Evolutionary conservation across 2,113 vertebrate species (phyloP).

Genomic region (Dromas ardeola): DNA sequence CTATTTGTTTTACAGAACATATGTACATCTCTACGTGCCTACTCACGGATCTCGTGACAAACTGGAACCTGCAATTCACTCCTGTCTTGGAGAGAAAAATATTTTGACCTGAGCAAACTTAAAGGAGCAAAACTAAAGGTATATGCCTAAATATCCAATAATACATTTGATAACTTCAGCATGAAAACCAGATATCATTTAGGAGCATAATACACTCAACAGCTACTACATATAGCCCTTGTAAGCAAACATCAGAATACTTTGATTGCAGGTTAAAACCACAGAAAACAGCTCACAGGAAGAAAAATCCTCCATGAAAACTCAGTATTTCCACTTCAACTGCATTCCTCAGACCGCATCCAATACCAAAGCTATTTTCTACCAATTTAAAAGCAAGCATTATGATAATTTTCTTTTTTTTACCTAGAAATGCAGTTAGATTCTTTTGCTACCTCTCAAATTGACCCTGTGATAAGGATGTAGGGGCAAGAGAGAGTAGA

Average conservation of each 20-base stretch:
- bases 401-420: neutral
- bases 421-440: neutral
- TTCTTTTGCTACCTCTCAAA: neutral
- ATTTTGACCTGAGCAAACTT: conserved; percentile 17
- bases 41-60: neutral
- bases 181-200: neutral
- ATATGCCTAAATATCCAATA: neutral
- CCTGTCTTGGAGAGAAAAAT: neutral
- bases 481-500: neutral
- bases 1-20: neutral
- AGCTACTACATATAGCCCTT: neutral
- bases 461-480: neutral
- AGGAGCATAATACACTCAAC: neutral
- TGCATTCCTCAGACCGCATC: neutral
- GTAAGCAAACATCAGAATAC: neutral
- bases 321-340: neutral
- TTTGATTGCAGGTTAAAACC: conserved; percentile 22
- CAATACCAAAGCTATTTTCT: neutral
- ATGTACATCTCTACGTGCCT: neutral
- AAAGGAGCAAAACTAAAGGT: neutral
- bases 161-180: neutral
- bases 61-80: neutral
- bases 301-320: conserved; percentile 11
- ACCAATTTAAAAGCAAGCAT: neutral
- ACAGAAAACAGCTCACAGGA: neutral